These are phyloP conservation scores for Drymonia ruficornis DNA, from an alignment of 2,888 invertebrate species.

Conservation along the genomic window DNA sequence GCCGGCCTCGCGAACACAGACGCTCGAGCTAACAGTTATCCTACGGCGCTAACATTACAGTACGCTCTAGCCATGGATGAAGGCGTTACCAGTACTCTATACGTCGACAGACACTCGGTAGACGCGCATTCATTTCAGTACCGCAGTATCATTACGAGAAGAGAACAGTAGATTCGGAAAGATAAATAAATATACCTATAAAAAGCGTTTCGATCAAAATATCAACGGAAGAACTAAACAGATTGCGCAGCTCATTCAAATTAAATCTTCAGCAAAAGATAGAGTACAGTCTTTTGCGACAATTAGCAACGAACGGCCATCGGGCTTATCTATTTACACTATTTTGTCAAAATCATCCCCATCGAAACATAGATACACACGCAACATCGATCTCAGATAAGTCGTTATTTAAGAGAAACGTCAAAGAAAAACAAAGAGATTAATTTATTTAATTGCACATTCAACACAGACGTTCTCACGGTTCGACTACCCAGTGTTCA, in stretches of 20 bases:
- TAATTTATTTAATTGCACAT: slow-evolving; percentile 80
- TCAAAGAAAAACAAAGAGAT: slow-evolving; percentile 84
- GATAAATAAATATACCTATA: slow-evolving; percentile 84
- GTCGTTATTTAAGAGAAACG: slow-evolving; percentile 84
- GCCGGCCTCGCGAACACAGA: slow-evolving; percentile 70
- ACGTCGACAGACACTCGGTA: slow-evolving; percentile 78
- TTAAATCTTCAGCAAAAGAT: slow-evolving; percentile 84
- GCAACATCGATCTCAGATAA: slow-evolving; percentile 84
- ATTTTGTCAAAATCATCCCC: slow-evolving; percentile 79
- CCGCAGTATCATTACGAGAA: slow-evolving; percentile 78
- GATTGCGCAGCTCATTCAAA: slow-evolving; percentile 84
- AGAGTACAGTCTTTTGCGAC: slow-evolving; percentile 84
- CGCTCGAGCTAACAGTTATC: slow-evolving; percentile 81
- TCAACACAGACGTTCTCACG: slow-evolving; percentile 85
- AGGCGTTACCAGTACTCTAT: slow-evolving; percentile 80
- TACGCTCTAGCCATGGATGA: slow-evolving; percentile 82
- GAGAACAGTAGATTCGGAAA: slow-evolving; percentile 80
- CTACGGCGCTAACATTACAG: slow-evolving; percentile 79
- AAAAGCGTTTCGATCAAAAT: slow-evolving; percentile 80
- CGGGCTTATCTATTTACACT: slow-evolving; percentile 84
- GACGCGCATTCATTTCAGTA: slow-evolving; percentile 82
- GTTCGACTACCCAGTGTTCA: slow-evolving; percentile 82
- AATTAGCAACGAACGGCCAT: slow-evolving; percentile 85
- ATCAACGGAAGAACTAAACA: slow-evolving; percentile 83
- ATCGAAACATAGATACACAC: slow-evolving; percentile 85